Evolutionary conservation across 2,888 invertebrate genomes (phyloP).

Genomic region (Leptopilina myrica): DNA sequence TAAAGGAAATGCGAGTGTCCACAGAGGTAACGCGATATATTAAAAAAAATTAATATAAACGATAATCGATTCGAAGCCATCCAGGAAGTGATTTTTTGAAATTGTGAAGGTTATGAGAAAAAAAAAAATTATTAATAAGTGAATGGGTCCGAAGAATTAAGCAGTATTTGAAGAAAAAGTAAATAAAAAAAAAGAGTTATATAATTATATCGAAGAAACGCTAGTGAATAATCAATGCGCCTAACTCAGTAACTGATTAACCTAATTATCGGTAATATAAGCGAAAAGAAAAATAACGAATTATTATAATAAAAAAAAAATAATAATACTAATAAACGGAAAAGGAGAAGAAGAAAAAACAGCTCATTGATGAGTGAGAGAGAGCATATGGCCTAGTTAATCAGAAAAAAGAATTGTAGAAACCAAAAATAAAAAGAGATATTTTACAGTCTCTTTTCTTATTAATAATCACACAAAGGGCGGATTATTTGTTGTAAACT

Average conservation of each 20-base stretch:
- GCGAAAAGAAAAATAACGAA: conserved; percentile 52
- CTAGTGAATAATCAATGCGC: conserved; percentile 65
- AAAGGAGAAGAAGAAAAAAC: conserved; percentile 1
- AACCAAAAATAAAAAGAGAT: conserved; percentile 2
- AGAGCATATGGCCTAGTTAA: conserved; percentile 26
- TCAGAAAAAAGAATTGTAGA: conserved; percentile 10
- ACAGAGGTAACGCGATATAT: conserved; percentile 32
- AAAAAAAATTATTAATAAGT: conserved; percentile 25
- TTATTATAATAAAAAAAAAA: conserved; percentile 48
- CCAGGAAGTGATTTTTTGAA: conserved; percentile 63
- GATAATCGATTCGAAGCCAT: conserved; percentile 70
- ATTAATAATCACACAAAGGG: background rate
- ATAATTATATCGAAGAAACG: conserved; percentile 47
- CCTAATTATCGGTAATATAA: conserved; percentile 52
- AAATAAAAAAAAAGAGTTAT: conserved; percentile 11
- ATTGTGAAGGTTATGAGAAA: conserved; percentile 25
- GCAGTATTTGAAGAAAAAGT: background rate
- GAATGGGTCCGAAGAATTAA: conserved; percentile 17
- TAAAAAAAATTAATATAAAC: conserved; percentile 41
- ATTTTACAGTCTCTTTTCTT: background rate
- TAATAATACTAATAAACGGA: background rate
- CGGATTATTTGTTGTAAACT: conserved; percentile 32
- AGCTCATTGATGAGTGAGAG: conserved; percentile 2
- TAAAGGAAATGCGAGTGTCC: conserved; percentile 35
- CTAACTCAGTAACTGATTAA: conserved; percentile 66